A percentile compares a stretch with the other conserved stretches of the same genome.
Evolutionary conservation across 2,888 invertebrate genomes (phyloP).

Genomic region (Pollenia amentaria): DNA sequence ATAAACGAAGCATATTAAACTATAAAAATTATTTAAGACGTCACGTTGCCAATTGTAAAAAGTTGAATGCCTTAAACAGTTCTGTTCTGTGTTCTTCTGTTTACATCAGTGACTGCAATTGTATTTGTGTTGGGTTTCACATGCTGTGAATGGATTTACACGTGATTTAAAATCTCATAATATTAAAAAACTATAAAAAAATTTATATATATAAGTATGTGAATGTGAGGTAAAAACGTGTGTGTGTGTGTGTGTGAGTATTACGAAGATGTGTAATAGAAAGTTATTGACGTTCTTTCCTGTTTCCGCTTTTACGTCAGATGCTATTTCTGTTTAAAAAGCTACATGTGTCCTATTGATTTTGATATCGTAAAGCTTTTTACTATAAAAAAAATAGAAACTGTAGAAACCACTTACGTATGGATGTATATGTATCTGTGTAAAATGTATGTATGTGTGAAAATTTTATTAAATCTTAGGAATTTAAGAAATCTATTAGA

Average conservation of each 20-base stretch:
- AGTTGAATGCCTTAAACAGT: background rate
- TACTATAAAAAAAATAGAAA: background rate
- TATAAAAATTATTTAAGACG: slow-evolving; percentile 41
- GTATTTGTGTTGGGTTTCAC: slow-evolving; percentile 5
- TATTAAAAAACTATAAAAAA: slow-evolving; percentile 1
- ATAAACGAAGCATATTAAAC: slow-evolving; percentile 1
- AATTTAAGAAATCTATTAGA: no score
- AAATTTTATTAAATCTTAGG: no score
- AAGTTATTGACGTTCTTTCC: slow-evolving; percentile 37
- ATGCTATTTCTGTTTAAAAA: slow-evolving; percentile 31
- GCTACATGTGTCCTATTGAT: slow-evolving; percentile 24
- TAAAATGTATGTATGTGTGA: no score
- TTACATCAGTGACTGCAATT: background rate
- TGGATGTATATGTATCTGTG: no score
- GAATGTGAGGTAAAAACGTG: background rate
- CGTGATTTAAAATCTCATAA: slow-evolving; percentile 61
- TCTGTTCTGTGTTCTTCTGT: background rate
- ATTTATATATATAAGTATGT: background rate
- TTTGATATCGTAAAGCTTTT: background rate
- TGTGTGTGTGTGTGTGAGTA: background rate
- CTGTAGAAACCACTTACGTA: no score
- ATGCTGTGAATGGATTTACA: slow-evolving; percentile 51
- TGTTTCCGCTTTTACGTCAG: slow-evolving; percentile 47
- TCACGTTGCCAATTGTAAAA: slow-evolving; percentile 49
- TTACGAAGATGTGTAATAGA: background rate